Base-by-base conservation (phyloP, 2,797 vertebrate genomes). In the Sibirionetta formosa region DNA sequence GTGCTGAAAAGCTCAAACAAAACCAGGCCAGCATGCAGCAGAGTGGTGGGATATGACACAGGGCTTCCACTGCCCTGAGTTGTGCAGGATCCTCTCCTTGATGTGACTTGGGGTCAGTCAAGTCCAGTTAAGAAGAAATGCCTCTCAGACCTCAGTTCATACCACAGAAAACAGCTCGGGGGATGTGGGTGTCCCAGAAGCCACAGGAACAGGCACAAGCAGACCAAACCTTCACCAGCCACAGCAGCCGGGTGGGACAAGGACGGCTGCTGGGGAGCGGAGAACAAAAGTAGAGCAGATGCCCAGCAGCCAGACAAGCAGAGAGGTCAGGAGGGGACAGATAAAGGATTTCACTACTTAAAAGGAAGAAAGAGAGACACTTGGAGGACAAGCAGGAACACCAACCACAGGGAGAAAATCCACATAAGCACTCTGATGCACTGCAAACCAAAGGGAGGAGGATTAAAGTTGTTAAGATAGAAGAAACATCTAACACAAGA, bases 301-400 rank as follows among this genome's bases (percentile, higher is more conserved):
- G 68, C 61, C 40, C 71, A 87, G 88, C 57, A 95, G 35, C 79
- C 86, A 91, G 78, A 94, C 58, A 0, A 53, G 48, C 54, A 86
- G 46, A n/a, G 46, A 96, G 94, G 85, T 95, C 95, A 94, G 76
- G 56, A 94, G 82, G 69, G 91, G 94, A 93, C 61, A 83, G 84
- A 91, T 88, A 93, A 90, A 96, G 93, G 89, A 95, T 94, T 91
- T 95, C 56, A 48, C 46, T 86, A 48, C 89, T 96, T 94, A 91
- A 90, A 94, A 93, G 63, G 29, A 40, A 54, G 72, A 78, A 72
- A 80, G 65, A 90, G 81, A 88, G 16, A 90, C 11, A 14, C n/a
- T 61, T 42, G 54, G 84, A 93, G 72, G 87, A 91, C 61, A 69
- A 83, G n/a, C 46, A 90, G 72, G 58, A 92, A 69, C 82, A 82